Evolutionary conservation across 1,140 invertebrate species (phyloP), one percentile per base, ranked within the genome.

Genomic region (Magallana angulata): DNA sequence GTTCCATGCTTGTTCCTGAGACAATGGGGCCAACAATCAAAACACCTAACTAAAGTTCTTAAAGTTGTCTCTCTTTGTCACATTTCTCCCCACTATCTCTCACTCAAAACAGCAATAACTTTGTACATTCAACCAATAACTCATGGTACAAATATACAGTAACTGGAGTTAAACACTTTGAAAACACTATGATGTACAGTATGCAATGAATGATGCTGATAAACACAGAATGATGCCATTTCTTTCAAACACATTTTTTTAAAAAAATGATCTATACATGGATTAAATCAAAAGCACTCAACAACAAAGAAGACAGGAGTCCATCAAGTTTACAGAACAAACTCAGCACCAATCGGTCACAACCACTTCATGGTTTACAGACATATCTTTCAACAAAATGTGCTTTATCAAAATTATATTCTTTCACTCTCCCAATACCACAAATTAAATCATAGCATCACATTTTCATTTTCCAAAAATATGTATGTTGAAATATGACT

Each of bases 211-310:
- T 18, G 64, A 71, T 71, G 30, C n/a, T 30, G 0, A 76, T 16
- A 76, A 11, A 18, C 24, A 71, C 7, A 30, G 8, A 30, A 30
- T 76, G 68, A 76, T 76, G 68, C 68, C 68, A 76, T 76, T 76
- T 76, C 68, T 36, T 76, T 76, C 68, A 30, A 30, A 36, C 68
- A 76, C 68, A 5, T 48, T 48, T 48, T 48, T 48, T 12, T 12
- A 8, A 76, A n/a, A 36, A 76, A 76, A 3, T 11, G 12, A 30
- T 36, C 30, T 36, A 62, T 12, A 62, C 12, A 62, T n/a, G 14
- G 60, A 62, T 36, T 18, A 48, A 48, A 76, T 9, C 68, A 76
- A 76, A 76, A 76, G 68, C 68, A 76, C 68, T 76, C 68, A 12
- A 36, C 7, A 36, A 30, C 36, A 24, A 48, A 7, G n/a, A 64